Evolutionary conservation across 2,888 invertebrate species (phyloP).

Genomic region (Incurvaria masculella): DNA sequence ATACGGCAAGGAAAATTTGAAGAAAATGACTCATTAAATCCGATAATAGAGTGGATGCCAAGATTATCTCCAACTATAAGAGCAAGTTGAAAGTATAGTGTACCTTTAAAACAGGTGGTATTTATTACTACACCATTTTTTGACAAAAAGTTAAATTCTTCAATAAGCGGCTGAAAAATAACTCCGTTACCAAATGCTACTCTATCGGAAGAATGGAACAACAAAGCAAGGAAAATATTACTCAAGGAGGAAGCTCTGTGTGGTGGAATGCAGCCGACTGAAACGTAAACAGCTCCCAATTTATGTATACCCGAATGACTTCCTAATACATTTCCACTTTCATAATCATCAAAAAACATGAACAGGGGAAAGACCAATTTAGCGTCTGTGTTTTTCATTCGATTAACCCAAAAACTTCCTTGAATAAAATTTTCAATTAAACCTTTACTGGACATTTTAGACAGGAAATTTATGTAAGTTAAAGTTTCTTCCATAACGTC

Average conservation of each 20-base stretch:
- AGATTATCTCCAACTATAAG: not conserved
- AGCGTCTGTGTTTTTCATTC: not conserved
- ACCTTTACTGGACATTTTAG: too few species aligned
- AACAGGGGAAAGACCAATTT: slow-evolving; percentile 9
- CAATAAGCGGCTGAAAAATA: not conserved
- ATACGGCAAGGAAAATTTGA: not conserved
- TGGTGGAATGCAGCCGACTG: slow-evolving; percentile 14
- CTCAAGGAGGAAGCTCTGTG: slow-evolving; percentile 12
- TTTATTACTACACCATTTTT: not conserved
- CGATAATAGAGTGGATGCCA: not conserved
- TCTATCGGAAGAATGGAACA: not conserved
- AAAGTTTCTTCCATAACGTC: not conserved
- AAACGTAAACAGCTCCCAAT: slow-evolving; percentile 14
- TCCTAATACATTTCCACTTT: slow-evolving; percentile 13
- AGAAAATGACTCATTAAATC: not conserved
- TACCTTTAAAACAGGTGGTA: not conserved
- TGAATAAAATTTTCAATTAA: not conserved
- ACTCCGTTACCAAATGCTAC: not conserved
- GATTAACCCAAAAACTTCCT: not conserved
- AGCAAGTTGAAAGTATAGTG: not conserved
- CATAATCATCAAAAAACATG: slow-evolving; percentile 15
- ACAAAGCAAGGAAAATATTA: slow-evolving; percentile 9
- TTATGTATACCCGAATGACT: slow-evolving; percentile 13
- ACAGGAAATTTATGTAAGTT: not conserved
- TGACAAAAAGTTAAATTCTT: not conserved